A percentile compares a stretch with the other conserved stretches of the same genome.
These are phyloP conservation scores for Slavum lentiscoides DNA, from an alignment of 2,888 invertebrate genomes.

Conservation along the genomic window DNA sequence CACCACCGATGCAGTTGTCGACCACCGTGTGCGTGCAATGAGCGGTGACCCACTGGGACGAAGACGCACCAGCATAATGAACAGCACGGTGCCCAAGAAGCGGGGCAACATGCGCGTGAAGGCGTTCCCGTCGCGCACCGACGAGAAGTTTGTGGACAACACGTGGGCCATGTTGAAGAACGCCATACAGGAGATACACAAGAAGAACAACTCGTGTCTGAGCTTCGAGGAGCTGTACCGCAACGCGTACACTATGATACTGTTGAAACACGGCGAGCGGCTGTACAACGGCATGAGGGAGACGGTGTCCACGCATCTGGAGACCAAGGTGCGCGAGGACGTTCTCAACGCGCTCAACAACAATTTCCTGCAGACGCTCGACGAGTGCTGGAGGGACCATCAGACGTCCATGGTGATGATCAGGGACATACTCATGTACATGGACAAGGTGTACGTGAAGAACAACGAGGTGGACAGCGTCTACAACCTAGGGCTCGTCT, in stretches of 20 bases:
- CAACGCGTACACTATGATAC: constrained; percentile 99
- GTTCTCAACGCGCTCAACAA: constrained; percentile 91
- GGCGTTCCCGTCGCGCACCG: constrained; percentile 62
- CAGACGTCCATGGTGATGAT: constrained; percentile 99
- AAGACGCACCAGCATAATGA: constrained; percentile 46
- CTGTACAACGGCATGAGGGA: constrained; percentile 96
- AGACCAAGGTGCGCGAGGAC: constrained; percentile 92
- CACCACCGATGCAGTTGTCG: constrained; percentile 12
- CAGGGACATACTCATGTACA: constrained; percentile 99
- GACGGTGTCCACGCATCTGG: constrained; percentile 95
- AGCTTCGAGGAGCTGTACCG: constrained; percentile 99
- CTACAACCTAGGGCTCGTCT: constrained; percentile 95
- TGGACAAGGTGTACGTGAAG: constrained; percentile 99
- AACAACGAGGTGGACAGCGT: constrained; percentile 99
- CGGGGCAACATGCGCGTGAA: constrained; percentile 43
- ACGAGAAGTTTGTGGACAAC: constrained; percentile 97
- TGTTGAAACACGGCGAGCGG: constrained; percentile 98
- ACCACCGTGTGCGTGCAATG: constrained; percentile 14
- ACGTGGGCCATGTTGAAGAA: constrained; percentile 97
- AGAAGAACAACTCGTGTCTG: constrained; percentile 98
- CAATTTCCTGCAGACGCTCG: constrained; percentile 93
- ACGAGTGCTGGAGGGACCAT: constrained; percentile 98
- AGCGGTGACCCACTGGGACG: constrained; percentile 43
- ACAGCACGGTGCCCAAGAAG: constrained; percentile 45
- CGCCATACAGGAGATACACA: constrained; percentile 99